Percentiles rank a stretch among this genome's conserved stretches.
phyloP scores from a whole-genome alignment of 2,888 invertebrate genomes.

The Andrena praecox region DNA sequence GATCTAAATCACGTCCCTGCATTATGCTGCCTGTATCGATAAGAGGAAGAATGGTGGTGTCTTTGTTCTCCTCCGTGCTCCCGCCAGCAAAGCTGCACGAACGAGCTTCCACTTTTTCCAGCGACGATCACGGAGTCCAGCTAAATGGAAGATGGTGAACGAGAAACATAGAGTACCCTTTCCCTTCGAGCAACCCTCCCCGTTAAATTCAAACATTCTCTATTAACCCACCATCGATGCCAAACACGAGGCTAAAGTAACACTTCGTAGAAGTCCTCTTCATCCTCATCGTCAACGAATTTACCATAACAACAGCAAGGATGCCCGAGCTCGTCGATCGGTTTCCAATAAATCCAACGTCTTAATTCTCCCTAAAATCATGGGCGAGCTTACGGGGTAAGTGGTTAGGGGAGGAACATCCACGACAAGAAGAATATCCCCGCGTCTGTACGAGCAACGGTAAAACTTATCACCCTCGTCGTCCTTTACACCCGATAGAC shows the following conservation, averaged over 20 bases:
- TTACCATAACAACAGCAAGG: background rate
- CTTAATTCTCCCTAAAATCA: slow-evolving; percentile 19
- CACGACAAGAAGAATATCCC: slow-evolving; percentile 15
- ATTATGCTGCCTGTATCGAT: slow-evolving; percentile 53
- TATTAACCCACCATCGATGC: too few species aligned
- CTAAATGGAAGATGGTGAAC: too few species aligned
- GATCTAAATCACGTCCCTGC: slow-evolving; percentile 61
- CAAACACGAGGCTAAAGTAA: too few species aligned
- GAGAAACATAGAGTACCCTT: too few species aligned
- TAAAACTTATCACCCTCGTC: slow-evolving; percentile 58
- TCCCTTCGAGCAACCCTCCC: background rate
- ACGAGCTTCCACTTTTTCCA: background rate
- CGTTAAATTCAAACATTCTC: too few species aligned
- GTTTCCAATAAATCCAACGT: background rate
- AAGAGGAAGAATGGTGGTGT: slow-evolving; percentile 20
- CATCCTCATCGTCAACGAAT: too few species aligned
- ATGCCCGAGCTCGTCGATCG: background rate
- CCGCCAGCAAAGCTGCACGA: background rate
- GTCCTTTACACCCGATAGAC: slow-evolving; percentile 59
- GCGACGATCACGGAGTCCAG: too few species aligned
- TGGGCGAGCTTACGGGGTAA: background rate
- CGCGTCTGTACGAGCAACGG: slow-evolving; percentile 36
- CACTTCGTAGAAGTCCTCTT: too few species aligned
- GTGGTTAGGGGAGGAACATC: background rate
- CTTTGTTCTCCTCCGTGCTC: slow-evolving; percentile 41